These are phyloP conservation scores for Drosophila nr. perissopoda DNA, from an alignment of 2,888 invertebrate genomes.

Conservation along the genomic window DNA sequence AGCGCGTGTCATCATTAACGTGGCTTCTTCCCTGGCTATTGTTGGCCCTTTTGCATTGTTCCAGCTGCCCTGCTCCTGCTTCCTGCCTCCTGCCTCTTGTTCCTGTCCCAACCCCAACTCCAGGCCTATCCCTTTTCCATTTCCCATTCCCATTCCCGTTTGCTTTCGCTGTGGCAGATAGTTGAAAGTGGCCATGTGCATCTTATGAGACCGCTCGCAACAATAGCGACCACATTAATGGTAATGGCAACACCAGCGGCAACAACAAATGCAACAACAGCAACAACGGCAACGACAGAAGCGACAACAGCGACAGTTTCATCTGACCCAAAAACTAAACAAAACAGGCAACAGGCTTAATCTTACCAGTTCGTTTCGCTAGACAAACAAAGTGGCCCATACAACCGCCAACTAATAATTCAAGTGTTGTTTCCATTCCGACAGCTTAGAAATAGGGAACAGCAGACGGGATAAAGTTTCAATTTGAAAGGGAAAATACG, in stretches of 20 bases:
- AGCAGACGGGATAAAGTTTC: background rate
- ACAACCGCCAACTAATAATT: slow-evolving; percentile 18
- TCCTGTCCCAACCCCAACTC: slow-evolving; percentile 2
- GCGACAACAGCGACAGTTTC: slow-evolving; percentile 58
- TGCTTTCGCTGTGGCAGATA: slow-evolving; percentile 25
- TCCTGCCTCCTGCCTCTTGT: background rate
- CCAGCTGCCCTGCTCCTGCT: slow-evolving; percentile 20
- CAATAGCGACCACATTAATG: slow-evolving; percentile 71
- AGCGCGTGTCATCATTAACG: slow-evolving; percentile 82
- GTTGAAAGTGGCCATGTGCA: slow-evolving; percentile 41
- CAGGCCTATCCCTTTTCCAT: slow-evolving; percentile 22
- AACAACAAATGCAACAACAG: slow-evolving; percentile 59
- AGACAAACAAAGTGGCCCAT: slow-evolving; percentile 20
- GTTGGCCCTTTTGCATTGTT: slow-evolving; percentile 60
- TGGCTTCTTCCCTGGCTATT: slow-evolving; percentile 55
- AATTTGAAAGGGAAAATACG: background rate
- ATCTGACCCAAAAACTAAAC: slow-evolving; percentile 66
- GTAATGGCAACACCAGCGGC: slow-evolving; percentile 73
- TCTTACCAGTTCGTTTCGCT: slow-evolving; percentile 7
- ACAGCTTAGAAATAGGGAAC: background rate
- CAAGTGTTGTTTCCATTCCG: slow-evolving; percentile 1
- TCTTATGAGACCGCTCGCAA: slow-evolving; percentile 43
- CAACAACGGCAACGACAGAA: slow-evolving; percentile 23
- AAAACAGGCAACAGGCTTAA: slow-evolving; percentile 25
- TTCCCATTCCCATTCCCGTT: slow-evolving; percentile 32